Base-by-base conservation (phyloP, 1,140 invertebrate genomes). In the Atta cephalotes region DNA sequence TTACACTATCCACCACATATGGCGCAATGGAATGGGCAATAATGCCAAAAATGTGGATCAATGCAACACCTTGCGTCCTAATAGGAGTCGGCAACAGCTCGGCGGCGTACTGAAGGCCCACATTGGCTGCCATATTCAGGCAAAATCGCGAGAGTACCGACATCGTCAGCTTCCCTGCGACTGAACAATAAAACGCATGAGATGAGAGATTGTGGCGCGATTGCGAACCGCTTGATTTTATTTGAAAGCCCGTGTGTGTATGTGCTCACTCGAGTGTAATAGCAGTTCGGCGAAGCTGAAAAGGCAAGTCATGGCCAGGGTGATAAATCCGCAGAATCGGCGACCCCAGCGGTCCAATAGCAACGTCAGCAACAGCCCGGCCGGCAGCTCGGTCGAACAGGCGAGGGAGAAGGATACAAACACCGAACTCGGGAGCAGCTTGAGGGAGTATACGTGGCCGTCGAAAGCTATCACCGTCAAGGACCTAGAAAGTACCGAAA, bases 1-100 rank as follows among this genome's bases (percentile, higher is more conserved):
- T 96, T 96, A 97, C 97, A 93, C 97, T 94, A 91, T 97, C 97
- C 5, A 97, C 96, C 58, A 98, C 95, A 91, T 97, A 98, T 0
- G 98, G 97, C 0, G 96, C 96, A 12, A 97, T 78, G 16, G 97
- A 96, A 70, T 95, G 96, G 2, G 95, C 96, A 0, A 96, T 92
- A 87, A 96, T 96, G 18, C 96, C 96, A 91, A 96, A 96, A 77
- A 96, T 96, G 88, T 96, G 96, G 85, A 96, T 96, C 49, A 96
- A 91, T 49, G 96, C 95, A 7, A 96, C 95, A 4, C 96, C 96
- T 91, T 96, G 96, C 39, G 96, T 96, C 87, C 96, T 91, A 3
- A 97, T 96, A 1, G 96, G 96, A 6, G 97, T 97, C 6, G 97
- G 96, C 21, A 97, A 89, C 4, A 97, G 74, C 92, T 97, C 96